These are phyloP conservation scores for Lacanobia wlatinum DNA, from an alignment of 2,888 invertebrate species.

Conservation along the genomic window DNA sequence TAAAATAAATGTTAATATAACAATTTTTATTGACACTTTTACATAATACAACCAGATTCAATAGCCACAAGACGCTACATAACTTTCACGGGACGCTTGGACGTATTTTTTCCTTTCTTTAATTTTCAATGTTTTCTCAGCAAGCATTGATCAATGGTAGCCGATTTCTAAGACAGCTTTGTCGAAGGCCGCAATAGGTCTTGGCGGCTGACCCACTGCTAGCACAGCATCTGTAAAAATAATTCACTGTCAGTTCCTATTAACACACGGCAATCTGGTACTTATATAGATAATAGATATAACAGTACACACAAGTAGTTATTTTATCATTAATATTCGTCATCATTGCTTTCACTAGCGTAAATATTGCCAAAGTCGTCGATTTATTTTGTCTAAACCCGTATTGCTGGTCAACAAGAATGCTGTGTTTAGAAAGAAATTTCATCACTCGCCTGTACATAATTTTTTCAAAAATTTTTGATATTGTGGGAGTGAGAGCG, in stretches of 20 bases:
- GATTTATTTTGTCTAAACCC: no score
- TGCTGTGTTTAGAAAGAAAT: no score
- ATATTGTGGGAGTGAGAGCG: no score
- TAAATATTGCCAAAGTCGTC: no score
- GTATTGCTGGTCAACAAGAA: no score
- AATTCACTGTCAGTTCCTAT: slow-evolving; percentile 3
- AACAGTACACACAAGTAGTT: no score
- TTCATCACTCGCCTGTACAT: no score
- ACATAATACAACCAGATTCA: slow-evolving; percentile 54
- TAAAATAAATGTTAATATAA: slow-evolving; percentile 32
- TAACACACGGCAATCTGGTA: no score
- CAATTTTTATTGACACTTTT: slow-evolving; percentile 68
- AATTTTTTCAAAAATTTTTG: no score
- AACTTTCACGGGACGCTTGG: slow-evolving; percentile 54
- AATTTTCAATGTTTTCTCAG: slow-evolving; percentile 4
- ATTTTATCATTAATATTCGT: no score
- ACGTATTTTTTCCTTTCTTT: not conserved
- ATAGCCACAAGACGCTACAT: slow-evolving; percentile 50
- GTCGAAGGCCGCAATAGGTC: slow-evolving; percentile 85
- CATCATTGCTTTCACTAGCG: no score
- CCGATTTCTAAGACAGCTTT: slow-evolving; percentile 84
- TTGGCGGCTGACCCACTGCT: slow-evolving; percentile 86
- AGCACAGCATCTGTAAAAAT: slow-evolving; percentile 83
- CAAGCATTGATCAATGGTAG: slow-evolving; percentile 39
- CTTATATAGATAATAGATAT: no score